These are phyloP conservation scores for Phoeniculus purpureus DNA, from an alignment of 2,797 vertebrate genomes.

Conservation along the genomic window DNA sequence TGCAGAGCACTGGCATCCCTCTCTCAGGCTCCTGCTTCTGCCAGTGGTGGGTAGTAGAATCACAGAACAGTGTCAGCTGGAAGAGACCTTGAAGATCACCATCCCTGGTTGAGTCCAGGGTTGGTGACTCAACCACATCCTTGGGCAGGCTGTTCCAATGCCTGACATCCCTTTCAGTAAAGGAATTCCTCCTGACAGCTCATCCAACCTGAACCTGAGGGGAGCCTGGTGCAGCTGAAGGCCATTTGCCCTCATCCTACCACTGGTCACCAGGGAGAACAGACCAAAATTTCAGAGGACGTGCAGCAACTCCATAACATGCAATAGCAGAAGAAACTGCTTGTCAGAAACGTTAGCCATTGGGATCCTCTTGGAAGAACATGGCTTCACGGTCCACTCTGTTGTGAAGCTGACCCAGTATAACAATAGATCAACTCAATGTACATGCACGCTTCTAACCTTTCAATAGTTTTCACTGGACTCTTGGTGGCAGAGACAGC, in stretches of 20 bases:
- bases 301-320: not conserved
- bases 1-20: fast-evolving
- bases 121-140: no score
- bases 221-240: no score
- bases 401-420: not conserved
- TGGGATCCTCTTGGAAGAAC: not conserved
- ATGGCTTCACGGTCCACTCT: not conserved
- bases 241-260: no score
- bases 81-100: no score
- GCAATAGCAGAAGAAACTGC: not conserved
- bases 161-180: no score
- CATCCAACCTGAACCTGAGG: no score
- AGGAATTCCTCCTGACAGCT: no score
- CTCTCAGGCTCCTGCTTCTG: not conserved
- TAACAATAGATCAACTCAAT: not conserved
- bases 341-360: not conserved
- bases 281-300: not conserved
- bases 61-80: no score
- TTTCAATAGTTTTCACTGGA: not conserved
- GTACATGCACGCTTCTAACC: not conserved
- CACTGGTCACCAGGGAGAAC: no score
- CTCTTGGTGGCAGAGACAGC: not conserved
- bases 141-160: no score
- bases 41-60: not conserved
- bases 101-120: no score